These are phyloP conservation scores for Rallus limicola DNA, from an alignment of 2,113 vertebrate species.

Conservation along the genomic window DNA sequence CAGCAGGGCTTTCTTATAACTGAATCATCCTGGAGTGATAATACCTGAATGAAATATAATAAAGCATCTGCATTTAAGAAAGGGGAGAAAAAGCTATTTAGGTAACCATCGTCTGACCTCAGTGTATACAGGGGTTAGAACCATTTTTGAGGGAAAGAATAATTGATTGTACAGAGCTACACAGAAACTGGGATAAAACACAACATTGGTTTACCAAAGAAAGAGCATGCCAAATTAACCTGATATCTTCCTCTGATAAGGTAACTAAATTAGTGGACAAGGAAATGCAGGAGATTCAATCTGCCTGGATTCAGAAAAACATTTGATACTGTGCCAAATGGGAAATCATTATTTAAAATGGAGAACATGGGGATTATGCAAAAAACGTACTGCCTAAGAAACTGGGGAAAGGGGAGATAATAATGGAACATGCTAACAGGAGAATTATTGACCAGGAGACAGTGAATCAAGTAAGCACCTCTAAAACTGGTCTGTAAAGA, in stretches of 20 bases:
- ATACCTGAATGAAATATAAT: not conserved
- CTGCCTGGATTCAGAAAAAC: not conserved
- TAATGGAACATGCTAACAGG: not conserved
- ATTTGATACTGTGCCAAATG: not conserved
- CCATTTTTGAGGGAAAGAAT: not conserved
- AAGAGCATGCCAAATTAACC: not conserved
- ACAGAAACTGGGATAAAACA: not conserved
- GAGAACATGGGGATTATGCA: not conserved
- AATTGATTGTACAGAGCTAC: not conserved
- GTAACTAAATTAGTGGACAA: constrained; percentile 16
- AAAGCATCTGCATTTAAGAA: not conserved
- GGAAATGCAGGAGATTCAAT: constrained; percentile 12
- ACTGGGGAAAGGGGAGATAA: not conserved
- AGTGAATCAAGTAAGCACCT: not conserved
- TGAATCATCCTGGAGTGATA: not conserved
- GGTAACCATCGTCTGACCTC: not conserved
- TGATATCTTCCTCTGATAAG: not conserved
- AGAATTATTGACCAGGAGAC: not conserved
- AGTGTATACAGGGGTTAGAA: not conserved
- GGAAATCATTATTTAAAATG: not conserved
- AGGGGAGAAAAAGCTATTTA: not conserved
- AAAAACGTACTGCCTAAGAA: not conserved
- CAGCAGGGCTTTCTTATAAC: not conserved
- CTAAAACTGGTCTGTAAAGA: not conserved
- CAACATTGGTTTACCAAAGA: not conserved